Evolutionary conservation across 2,113 vertebrate genomes (phyloP), one percentile per base, ranked within the genome.

Genomic region (Steatornis caripensis): DNA sequence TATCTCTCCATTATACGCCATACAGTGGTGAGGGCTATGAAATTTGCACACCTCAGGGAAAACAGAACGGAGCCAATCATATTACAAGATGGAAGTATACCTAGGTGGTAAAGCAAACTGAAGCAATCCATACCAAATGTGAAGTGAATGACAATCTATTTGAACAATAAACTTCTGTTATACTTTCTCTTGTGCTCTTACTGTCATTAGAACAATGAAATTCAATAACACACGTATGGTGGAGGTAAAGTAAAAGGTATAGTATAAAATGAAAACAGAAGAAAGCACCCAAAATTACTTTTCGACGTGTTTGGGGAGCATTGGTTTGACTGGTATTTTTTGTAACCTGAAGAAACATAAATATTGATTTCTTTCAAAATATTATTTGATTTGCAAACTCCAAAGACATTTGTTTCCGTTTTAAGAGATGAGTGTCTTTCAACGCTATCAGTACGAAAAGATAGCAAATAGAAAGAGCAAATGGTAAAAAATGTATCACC

Each of bases 171-270:
- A 37, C 2, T n/a, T 77, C 36, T 64, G 30, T 12, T 53, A 16
- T 12, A 24, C 15, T 39, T 89, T 17, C 45, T 24, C 18, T 58
- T 53, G 24, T 57, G 49, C 45, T 58, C 43, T 77, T 41, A 18
- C 45, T 29, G 60, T n/a, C 32, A 24, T 54, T 6, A 34, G 51
- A 74, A 27, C 32, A 22, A 2, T 32, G 39, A 32, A n/a, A 61
- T 22, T 39, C 61, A 53, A 9, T 20, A 55, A 34, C 7, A 6
- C 7, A 27, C 1, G 6, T 4, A 2, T 2, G 8, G 60, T 0
- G 30, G 18, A 87, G 12, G 55, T 16, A 58, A 87, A 41, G n/a
- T 12, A 41, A 49, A 11, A 5, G 8, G 3, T 21, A 13, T 0
- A 11, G 65, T 5, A 30, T 41, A 49, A 79, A 78, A 41, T 6